Conservation (phyloP, 2,888 invertebrate genomes). For the Heterodera filipjevi region DNA sequence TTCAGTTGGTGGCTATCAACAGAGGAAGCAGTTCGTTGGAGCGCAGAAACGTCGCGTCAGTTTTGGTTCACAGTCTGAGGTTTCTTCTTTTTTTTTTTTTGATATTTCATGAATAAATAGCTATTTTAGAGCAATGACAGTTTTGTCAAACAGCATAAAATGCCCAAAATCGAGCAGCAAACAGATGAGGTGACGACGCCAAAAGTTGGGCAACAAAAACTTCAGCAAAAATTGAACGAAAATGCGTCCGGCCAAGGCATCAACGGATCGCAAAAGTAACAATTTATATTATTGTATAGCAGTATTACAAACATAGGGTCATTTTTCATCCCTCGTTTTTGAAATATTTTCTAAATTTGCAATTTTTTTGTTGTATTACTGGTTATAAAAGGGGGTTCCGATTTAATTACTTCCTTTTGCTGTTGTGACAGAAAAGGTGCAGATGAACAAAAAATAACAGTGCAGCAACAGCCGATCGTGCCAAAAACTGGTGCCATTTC, state of each 20-base stretch:
- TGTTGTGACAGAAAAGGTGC: too few species aligned
- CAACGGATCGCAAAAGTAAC: not conserved
- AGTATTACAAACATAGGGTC: not conserved
- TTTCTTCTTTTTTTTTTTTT: not conserved
- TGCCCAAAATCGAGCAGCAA: not conserved
- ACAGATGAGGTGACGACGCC: not conserved
- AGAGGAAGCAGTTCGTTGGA: not conserved
- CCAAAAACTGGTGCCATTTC: too few species aligned
- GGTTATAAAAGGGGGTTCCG: not conserved
- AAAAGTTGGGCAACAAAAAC: not conserved
- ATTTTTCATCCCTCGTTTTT: not conserved
- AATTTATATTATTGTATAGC: too few species aligned
- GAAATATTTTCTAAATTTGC: not conserved
- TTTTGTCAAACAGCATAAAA: not conserved
- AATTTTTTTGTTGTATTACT: too few species aligned
- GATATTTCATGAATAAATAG: not conserved
- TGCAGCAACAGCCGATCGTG: too few species aligned
- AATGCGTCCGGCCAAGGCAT: not conserved
- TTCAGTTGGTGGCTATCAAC: not conserved
- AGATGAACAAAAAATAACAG: too few species aligned
- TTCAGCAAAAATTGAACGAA: constrained; percentile 4
- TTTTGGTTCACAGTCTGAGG: not conserved
- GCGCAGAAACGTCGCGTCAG: not conserved
- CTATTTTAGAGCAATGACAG: not conserved
- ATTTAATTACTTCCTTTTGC: too few species aligned